phyloP scores from a whole-genome alignment of 1,140 invertebrate genomes.

The Calliphora vicina region DNA sequence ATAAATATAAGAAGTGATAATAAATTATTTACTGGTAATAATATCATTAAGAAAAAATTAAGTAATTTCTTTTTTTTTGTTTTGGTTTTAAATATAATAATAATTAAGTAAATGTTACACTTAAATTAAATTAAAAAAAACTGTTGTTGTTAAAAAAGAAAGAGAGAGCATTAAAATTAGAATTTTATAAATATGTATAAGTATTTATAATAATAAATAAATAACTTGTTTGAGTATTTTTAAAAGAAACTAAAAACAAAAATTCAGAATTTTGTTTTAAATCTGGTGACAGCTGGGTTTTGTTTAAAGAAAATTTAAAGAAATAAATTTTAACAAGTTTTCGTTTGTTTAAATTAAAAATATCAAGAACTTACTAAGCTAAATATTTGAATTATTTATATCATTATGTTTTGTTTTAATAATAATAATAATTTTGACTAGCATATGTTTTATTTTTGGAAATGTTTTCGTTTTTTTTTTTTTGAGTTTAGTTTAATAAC shows the following conservation, averaged over 20 bases:
- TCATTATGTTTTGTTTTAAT: not conserved
- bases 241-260: no score
- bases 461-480: not conserved
- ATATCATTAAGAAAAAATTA: conserved; percentile 24
- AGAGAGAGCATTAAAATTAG: no score
- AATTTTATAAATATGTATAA: no score
- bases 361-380: conserved; percentile 1
- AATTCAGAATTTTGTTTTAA: not conserved
- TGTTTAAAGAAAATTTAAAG: no score
- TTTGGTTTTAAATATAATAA: not conserved
- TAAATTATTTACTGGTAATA: conserved; percentile 19
- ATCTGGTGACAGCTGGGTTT: not conserved
- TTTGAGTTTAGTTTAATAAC: not conserved
- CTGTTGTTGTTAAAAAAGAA: not conserved
- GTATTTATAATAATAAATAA: no score
- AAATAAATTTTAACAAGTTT: not conserved
- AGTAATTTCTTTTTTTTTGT: conserved; percentile 17
- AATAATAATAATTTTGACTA: conserved; percentile 13
- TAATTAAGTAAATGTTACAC: not conserved
- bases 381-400: not conserved
- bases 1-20: conserved; percentile 30
- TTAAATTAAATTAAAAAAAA: not conserved
- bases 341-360: not conserved
- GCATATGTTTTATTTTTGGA: conserved; percentile 6
- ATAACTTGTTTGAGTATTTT: not conserved